phyloP scores from a whole-genome alignment of 2,797 vertebrate species.

The Acrossocheilus fasciatus region DNA sequence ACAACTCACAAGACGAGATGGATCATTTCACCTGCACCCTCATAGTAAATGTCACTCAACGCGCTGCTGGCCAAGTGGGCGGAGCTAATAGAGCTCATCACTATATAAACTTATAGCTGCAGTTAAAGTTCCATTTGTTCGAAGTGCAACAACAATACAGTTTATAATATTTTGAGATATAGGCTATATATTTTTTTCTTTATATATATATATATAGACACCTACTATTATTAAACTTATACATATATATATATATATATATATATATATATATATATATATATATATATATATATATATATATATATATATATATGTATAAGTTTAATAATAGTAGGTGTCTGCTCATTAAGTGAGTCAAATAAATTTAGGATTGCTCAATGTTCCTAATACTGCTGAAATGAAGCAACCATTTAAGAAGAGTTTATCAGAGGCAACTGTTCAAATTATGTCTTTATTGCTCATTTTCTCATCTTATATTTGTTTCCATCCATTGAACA shows the following conservation, averaged over 20 bases:
- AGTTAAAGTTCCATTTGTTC: too few relatives aligned
- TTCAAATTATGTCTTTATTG: neutral
- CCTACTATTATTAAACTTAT: too few relatives aligned
- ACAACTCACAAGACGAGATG: neutral
- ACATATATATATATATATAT: too few relatives aligned
- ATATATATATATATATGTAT: too few relatives aligned
- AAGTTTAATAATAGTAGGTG: neutral
- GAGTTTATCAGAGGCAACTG: neutral
- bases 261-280: too few relatives aligned
- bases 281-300: too few relatives aligned
- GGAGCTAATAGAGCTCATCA: neutral
- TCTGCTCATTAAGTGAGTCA: neutral
- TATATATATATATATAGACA: too few relatives aligned
- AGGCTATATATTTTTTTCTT: too few relatives aligned
- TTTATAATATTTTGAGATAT: too few relatives aligned
- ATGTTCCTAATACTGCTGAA: neutral
- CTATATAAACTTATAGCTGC: neutral
- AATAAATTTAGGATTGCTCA: neutral
- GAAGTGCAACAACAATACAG: neutral
- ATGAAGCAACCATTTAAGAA: neutral
- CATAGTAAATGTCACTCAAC: neutral
- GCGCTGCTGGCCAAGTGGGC: neutral
- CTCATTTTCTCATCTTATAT: neutral
- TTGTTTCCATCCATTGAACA: neutral
- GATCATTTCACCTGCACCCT: conserved; percentile 12